These are phyloP conservation scores for Bellardia pandia DNA, from an alignment of 2,888 invertebrate genomes.

Conservation along the genomic window DNA sequence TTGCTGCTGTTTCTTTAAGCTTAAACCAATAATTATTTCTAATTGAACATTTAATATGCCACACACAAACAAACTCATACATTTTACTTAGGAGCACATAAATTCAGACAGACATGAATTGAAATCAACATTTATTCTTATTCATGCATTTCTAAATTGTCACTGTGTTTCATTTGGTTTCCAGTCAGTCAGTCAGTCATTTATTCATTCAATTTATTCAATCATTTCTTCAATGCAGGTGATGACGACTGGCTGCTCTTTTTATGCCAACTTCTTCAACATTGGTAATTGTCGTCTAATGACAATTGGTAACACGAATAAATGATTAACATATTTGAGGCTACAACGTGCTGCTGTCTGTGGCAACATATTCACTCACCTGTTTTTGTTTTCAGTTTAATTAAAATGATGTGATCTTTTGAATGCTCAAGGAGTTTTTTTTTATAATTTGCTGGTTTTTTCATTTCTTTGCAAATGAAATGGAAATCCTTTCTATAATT, in stretches of 20 bases:
- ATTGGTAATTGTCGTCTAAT: conserved; percentile 39
- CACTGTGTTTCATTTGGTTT: conserved; percentile 38
- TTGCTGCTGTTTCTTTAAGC: conserved; percentile 21
- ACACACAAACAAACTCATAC: background rate
- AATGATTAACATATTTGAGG: conserved; percentile 62
- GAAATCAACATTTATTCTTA: conserved; percentile 24
- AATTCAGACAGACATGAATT: conserved; percentile 17
- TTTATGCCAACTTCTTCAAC: conserved; percentile 29
- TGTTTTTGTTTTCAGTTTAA: conserved; percentile 14
- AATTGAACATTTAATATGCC: conserved; percentile 60
- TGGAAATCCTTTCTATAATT: conserved; percentile 37
- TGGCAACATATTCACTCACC: conserved; percentile 20
- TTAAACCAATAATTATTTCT: conserved; percentile 65
- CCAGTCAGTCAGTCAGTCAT: background rate
- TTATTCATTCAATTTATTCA: conserved; percentile 21
- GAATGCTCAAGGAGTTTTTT: conserved; percentile 40
- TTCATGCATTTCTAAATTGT: conserved; percentile 47
- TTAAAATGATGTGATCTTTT: conserved; percentile 43
- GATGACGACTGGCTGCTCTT: conserved; percentile 28
- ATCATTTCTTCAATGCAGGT: conserved; percentile 31
- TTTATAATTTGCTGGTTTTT: conserved; percentile 3
- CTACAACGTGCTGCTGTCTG: background rate
- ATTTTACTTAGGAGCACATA: background rate
- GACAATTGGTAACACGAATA: conserved; percentile 62
- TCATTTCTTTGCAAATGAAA: conserved; percentile 27